Evolutionary conservation across 2,113 vertebrate species (phyloP), one percentile per base, ranked within the genome.

Genomic region (Anguilla japonica): DNA sequence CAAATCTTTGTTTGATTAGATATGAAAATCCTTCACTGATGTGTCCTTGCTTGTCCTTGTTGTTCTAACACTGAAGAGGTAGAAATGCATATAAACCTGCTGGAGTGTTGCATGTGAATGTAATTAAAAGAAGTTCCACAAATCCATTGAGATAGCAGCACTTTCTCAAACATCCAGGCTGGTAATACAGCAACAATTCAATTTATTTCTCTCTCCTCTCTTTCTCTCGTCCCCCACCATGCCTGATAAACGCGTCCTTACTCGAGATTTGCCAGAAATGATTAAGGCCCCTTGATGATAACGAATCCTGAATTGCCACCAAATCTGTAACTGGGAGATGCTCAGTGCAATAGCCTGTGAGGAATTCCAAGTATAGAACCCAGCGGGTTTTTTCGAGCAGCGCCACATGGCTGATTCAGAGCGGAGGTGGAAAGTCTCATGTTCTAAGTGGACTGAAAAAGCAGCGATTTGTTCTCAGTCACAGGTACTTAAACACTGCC

Each of bases 191-290:
- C 18, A 22, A 26, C 18, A 26, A 67, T 26, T 67, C 60, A 67
- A 67, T 34, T n/a, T 34, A 4, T 75, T n/a, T 34, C 71, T 75
- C n/a, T 29, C 71, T 75, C 41, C 26, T 56, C 41, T 56, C 22
- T n/a, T n/a, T 22, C 63, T 71, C 71, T 34, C 71, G 9, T 34
- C n/a, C 29, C n/a, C 41, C 41, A 60, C 22, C 34, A 22, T 79
- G 79, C 29, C 9, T 41, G 75, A 50, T 84, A 43, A 53, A 79
- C 26, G 26, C 75, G 40, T 29, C 40, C 79, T 34, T 46, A 39
- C 34, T 11, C 78, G 40, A 81, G 43, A 85, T 43, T 63, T 88
- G 78, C 79, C 83, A 85, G 63, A n/a, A 18, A n/a, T 40, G 56
- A 80, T 60, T 63, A 79, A 79, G 43, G 79, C 79, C 40, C 75